These are phyloP conservation scores for Formica aserva DNA, from an alignment of 2,888 invertebrate species.

Conservation along the genomic window DNA sequence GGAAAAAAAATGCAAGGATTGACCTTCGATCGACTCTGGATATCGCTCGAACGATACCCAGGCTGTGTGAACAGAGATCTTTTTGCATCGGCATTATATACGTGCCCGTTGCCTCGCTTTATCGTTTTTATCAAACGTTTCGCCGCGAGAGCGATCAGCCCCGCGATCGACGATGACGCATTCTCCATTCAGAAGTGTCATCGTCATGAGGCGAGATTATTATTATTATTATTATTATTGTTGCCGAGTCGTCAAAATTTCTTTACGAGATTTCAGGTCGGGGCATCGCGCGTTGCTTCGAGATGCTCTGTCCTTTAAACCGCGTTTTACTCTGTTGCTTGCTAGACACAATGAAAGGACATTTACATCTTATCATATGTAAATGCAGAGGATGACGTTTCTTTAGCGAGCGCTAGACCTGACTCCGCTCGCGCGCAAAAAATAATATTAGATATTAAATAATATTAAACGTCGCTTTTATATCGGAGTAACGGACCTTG, in stretches of 20 bases:
- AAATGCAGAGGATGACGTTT: not conserved
- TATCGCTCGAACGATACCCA: not conserved
- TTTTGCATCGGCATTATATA: not conserved
- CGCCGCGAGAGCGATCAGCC: not conserved
- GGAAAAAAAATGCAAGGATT: conserved; percentile 2
- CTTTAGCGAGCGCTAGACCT: not conserved
- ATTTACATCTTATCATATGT: not conserved
- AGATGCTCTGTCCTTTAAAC: not conserved
- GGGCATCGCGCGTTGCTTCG: not conserved
- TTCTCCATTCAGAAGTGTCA: not conserved
- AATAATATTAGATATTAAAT: not conserved
- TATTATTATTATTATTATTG: too few relatives aligned
- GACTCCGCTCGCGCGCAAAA: not conserved
- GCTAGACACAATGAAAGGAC: not conserved
- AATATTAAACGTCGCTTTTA: not conserved
- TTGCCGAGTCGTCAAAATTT: not conserved
- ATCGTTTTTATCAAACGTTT: not conserved
- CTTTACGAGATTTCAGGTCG: not conserved
- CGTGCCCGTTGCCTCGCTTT: not conserved
- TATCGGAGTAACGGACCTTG: too few relatives aligned
- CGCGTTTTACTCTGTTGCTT: not conserved
- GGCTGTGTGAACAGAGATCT: not conserved
- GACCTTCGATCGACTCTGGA: not conserved
- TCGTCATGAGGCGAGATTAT: not conserved
- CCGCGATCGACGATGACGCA: conserved; percentile 10